phyloP scores from a whole-genome alignment of 2,888 invertebrate genomes.

The Oscheius onirici region DNA sequence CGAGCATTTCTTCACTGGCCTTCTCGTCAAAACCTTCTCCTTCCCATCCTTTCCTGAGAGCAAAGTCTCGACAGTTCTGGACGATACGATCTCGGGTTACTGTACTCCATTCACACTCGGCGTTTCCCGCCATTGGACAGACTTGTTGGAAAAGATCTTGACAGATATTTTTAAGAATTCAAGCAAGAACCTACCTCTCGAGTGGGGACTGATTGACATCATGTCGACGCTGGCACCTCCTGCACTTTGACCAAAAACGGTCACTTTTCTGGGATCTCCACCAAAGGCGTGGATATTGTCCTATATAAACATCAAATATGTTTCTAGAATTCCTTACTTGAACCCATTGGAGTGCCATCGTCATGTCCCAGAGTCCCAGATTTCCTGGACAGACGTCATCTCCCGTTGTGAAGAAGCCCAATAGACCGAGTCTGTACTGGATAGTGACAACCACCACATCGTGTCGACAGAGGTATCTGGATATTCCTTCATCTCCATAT shows the following conservation, averaged over 20 bases:
- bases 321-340: conserved; percentile 16
- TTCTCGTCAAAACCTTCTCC: conserved; percentile 44
- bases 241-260: conserved; percentile 62
- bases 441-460: conserved; percentile 62
- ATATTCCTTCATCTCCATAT: conserved; percentile 47
- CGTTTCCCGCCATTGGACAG: conserved; percentile 63
- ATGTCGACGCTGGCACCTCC: conserved; percentile 61
- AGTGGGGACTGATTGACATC: conserved; percentile 58
- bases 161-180: background rate
- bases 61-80: conserved; percentile 50
- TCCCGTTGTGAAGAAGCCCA: conserved; percentile 67
- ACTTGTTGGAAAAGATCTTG: conserved; percentile 63
- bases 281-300: conserved; percentile 59
- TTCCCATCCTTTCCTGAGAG: conserved; percentile 54
- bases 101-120: conserved; percentile 60
- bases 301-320: conserved; percentile 5
- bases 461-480: conserved; percentile 57
- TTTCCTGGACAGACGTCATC: conserved; percentile 64
- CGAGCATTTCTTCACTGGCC: conserved; percentile 50
- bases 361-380: conserved; percentile 66
- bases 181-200: conserved; percentile 40
- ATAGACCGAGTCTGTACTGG: conserved; percentile 58
- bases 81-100: conserved; percentile 44
- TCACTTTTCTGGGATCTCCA: conserved; percentile 59
- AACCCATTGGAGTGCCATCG: conserved; percentile 62